A percentile compares a stretch with the other conserved stretches of the same genome.
Conservation (phyloP, 2,797 vertebrate species). For the Limosa lapponica region DNA sequence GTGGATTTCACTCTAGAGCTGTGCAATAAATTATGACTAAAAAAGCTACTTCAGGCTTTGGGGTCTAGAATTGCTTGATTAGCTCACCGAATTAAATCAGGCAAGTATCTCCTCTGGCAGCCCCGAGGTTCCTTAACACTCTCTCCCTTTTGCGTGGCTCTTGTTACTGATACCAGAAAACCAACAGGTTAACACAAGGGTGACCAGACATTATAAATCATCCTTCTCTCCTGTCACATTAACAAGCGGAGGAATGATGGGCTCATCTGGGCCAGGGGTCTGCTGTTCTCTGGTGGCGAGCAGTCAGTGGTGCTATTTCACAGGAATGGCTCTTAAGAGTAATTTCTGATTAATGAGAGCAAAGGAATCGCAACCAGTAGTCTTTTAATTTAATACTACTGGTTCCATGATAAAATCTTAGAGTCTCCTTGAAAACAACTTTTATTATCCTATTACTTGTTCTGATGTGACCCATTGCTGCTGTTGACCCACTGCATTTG, state of each 20-base stretch:
- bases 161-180: neutral
- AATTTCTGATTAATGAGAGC: neutral
- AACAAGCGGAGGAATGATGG: neutral
- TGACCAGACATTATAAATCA: neutral
- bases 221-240: neutral
- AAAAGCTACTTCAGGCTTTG: neutral
- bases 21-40: neutral
- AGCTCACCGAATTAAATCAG: neutral
- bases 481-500: neutral
- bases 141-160: neutral
- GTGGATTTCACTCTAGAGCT: neutral
- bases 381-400: neutral
- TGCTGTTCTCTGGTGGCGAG: neutral
- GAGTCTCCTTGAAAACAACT: conserved; percentile 33
- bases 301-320: neutral
- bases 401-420: neutral
- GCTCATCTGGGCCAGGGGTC: neutral
- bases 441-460: conserved; percentile 31
- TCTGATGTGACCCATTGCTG: neutral
- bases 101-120: neutral
- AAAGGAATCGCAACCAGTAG: neutral
- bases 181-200: neutral
- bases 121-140: neutral
- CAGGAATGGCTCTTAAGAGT: neutral
- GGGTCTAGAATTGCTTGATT: neutral